These are phyloP conservation scores for Acromyrmex charruanus DNA, from an alignment of 1,140 invertebrate species.

Conservation along the genomic window DNA sequence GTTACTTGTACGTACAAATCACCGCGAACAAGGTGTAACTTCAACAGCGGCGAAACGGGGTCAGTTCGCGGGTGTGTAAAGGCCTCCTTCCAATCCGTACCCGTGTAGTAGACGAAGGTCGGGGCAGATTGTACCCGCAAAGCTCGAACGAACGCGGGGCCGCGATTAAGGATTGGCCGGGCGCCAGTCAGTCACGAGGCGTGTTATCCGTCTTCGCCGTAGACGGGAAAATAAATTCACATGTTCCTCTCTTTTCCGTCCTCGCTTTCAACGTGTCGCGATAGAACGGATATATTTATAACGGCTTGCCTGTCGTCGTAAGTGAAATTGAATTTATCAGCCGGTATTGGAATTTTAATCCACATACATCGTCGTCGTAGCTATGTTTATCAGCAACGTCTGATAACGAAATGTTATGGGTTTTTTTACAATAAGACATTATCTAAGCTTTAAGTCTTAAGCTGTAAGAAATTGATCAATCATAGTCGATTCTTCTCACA, in stretches of 20 bases:
- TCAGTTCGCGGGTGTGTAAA: constrained; percentile 31
- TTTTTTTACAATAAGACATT: no score
- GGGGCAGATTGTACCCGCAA: constrained; percentile 35
- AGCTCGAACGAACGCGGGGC: constrained; percentile 12
- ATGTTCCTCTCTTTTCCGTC: neutral
- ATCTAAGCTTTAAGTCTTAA: no score
- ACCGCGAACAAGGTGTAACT: constrained; percentile 52
- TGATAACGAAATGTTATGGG: neutral
- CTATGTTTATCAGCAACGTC: neutral
- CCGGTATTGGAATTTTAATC: constrained; percentile 24
- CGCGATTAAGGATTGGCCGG: constrained; percentile 55
- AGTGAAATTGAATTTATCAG: constrained; percentile 33
- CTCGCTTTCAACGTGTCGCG: neutral
- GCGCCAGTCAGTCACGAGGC: constrained; percentile 44
- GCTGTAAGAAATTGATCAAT: no score
- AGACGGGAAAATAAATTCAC: constrained; percentile 37
- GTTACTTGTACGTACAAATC: constrained; percentile 46
- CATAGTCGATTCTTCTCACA: no score
- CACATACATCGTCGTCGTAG: neutral
- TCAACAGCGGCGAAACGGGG: constrained; percentile 34
- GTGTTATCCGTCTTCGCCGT: constrained; percentile 44
- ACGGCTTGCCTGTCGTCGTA: neutral
- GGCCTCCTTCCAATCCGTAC: constrained; percentile 33
- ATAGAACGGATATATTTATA: constrained; percentile 22
- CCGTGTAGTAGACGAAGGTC: constrained; percentile 31